A percentile compares a stretch with the other conserved stretches of the same genome.
Conservation (phyloP, 2,888 invertebrate genomes). For the Meloe dianella region DNA sequence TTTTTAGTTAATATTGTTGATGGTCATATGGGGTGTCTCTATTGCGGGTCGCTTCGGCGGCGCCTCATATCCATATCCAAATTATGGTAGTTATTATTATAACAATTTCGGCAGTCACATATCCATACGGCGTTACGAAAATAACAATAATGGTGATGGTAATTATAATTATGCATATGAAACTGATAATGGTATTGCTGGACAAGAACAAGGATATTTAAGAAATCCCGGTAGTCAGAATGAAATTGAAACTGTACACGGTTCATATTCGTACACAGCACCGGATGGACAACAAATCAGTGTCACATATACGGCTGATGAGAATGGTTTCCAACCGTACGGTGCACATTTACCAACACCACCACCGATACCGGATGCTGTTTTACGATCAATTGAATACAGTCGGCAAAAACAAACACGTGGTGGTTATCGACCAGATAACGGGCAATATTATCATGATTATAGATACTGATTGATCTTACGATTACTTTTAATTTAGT, state of each 20-base stretch:
- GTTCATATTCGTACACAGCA: conserved; percentile 36
- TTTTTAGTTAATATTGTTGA: not conserved
- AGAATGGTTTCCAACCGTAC: conserved; percentile 42
- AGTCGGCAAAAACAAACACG: not conserved
- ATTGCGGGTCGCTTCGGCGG: not conserved
- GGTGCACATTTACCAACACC: conserved; percentile 35
- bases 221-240: conserved; percentile 18
- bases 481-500: not conserved
- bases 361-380: not conserved
- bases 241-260: conserved; percentile 33
- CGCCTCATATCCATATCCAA: not conserved
- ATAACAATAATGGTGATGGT: conserved; percentile 46
- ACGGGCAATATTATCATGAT: not conserved
- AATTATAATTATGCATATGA: conserved; percentile 43
- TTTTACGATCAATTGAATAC: not conserved
- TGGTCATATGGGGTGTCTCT: not conserved
- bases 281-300: conserved; percentile 35
- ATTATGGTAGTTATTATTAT: not conserved
- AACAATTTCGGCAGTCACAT: conserved; percentile 26
- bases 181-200: conserved; percentile 36
- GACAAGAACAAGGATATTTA: conserved; percentile 36
- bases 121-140: conserved; percentile 45
- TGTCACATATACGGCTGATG: conserved; percentile 39
- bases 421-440: not conserved
- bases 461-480: not conserved